Percentiles rank a stretch among this genome's conserved stretches.
Conservation (phyloP, 2,113 vertebrate species). For the Balaenoptera acutorostrata region DNA sequence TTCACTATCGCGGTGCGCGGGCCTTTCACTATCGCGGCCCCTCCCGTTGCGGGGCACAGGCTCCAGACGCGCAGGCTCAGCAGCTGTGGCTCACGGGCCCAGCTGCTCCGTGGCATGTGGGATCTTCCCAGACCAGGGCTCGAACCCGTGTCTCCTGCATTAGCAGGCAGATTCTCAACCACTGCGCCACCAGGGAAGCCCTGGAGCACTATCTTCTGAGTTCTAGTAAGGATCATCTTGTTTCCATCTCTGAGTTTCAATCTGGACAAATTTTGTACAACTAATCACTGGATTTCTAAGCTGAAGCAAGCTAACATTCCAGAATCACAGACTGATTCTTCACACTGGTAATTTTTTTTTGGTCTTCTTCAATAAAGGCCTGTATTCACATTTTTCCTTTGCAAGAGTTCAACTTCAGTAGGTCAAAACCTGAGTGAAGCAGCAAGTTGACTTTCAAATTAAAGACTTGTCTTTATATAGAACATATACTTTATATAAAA, state of each 20-base stretch:
- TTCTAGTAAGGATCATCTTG: neutral
- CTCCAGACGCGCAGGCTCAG: too few relatives aligned
- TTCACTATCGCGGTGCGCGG: too few relatives aligned
- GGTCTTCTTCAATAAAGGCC: neutral
- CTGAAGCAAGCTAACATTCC: neutral
- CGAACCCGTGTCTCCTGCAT: too few relatives aligned
- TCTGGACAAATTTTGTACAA: neutral
- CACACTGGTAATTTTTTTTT: neutral
- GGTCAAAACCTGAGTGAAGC: neutral
- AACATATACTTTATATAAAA: neutral
- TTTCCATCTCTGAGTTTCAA: neutral
- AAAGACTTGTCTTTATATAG: neutral
- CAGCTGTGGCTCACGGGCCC: too few relatives aligned
- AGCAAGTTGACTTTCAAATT: neutral
- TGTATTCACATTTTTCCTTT: neutral
- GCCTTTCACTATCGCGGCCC: too few relatives aligned
- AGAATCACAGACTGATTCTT: neutral
- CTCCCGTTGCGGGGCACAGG: too few relatives aligned
- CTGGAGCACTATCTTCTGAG: neutral
- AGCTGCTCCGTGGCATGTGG: too few relatives aligned
- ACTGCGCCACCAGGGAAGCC: too few relatives aligned
- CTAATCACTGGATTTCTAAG: neutral
- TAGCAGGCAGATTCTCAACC: too few relatives aligned
- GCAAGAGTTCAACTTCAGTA: neutral
- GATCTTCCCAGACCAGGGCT: too few relatives aligned